Conservation (phyloP, 1,140 invertebrate species). For the Conus ventricosus region DNA sequence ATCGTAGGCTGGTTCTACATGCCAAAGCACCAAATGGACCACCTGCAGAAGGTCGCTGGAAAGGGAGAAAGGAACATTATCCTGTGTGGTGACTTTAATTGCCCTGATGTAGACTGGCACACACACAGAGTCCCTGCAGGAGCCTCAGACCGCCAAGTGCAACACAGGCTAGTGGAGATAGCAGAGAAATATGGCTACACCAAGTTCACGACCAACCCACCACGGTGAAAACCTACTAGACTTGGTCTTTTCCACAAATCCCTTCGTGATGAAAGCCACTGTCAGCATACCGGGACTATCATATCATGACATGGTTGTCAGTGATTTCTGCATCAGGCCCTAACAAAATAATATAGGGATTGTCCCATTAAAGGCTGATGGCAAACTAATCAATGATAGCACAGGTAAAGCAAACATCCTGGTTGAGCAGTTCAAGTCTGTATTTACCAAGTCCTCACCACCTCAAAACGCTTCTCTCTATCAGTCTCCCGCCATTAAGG, state of each 20-base stretch:
- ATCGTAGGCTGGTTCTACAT: conserved; percentile 21
- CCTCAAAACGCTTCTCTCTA: too few species aligned
- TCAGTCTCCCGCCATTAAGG: too few species aligned
- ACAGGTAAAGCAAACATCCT: too few species aligned
- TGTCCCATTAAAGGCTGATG: too few species aligned
- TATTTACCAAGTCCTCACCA: too few species aligned
- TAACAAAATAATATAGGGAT: too few species aligned
- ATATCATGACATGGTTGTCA: not conserved
- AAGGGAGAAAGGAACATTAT: not conserved
- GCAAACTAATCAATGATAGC: too few species aligned
- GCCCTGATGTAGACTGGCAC: conserved; percentile 8
- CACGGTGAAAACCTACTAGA: not conserved
- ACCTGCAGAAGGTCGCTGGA: not conserved
- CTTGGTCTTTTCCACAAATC: not conserved
- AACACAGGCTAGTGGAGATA: not conserved
- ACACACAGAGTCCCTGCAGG: not conserved
- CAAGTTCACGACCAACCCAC: not conserved
- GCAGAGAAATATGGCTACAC: not conserved
- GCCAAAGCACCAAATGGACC: conserved; percentile 27
- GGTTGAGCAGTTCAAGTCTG: too few species aligned
- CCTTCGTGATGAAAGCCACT: not conserved
- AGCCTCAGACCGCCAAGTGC: not conserved
- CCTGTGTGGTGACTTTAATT: not conserved
- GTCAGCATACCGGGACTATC: not conserved
- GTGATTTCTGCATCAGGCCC: not conserved